Evolutionary conservation across 2,888 invertebrate species (phyloP).

Genomic region (Epistrophella euchroma): DNA sequence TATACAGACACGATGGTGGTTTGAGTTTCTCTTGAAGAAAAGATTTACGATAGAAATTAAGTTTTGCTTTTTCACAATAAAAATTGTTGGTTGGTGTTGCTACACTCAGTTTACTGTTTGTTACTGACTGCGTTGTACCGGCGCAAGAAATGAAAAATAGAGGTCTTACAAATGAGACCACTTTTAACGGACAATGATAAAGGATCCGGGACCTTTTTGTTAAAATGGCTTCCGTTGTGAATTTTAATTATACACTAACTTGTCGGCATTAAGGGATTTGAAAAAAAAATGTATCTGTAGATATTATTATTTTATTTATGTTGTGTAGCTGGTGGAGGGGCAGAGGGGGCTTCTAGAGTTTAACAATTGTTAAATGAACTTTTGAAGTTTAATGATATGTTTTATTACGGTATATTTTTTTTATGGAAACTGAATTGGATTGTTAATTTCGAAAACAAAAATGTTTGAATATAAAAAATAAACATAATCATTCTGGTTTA

Average conservation of each 20-base stretch:
- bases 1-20: background rate
- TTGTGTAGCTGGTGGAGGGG: background rate
- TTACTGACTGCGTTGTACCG: background rate
- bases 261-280: constrained; percentile 51
- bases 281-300: constrained; percentile 27
- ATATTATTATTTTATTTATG: constrained; percentile 35
- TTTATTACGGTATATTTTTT: constrained; percentile 17
- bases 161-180: constrained; percentile 65
- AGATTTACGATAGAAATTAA: constrained; percentile 69
- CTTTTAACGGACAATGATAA: constrained; percentile 65
- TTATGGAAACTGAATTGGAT: background rate
- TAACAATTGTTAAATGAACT: constrained; percentile 16
- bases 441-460: constrained; percentile 2
- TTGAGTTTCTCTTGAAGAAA: constrained; percentile 18
- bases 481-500: background rate
- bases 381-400: constrained; percentile 17
- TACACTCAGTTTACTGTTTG: background rate
- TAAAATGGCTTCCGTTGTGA: constrained; percentile 64
- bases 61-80: constrained; percentile 51
- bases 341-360: background rate
- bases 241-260: constrained; percentile 70
- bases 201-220: constrained; percentile 44
- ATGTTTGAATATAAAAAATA: background rate
- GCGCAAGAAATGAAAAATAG: constrained; percentile 16
- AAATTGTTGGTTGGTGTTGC: background rate